Conservation (phyloP, 2,888 invertebrate species). For the Tetanocera ferruginea region DNA sequence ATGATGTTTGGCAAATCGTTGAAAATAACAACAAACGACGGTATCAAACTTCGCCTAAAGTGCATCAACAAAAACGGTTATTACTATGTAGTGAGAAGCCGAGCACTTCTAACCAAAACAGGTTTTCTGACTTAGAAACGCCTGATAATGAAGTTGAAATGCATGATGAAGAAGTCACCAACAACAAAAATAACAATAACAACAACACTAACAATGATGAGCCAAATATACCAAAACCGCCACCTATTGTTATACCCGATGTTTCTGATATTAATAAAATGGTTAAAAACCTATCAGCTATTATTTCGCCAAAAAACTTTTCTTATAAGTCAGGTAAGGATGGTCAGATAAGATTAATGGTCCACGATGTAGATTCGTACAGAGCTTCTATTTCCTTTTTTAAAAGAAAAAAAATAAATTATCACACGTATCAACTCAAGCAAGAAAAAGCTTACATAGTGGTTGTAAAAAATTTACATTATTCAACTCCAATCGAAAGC, state of each 20-base stretch:
- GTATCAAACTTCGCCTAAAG: neutral
- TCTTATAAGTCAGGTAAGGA: neutral
- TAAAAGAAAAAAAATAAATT: neutral
- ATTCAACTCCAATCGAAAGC: neutral
- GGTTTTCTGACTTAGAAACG: neutral
- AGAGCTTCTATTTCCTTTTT: neutral
- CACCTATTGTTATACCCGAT: neutral
- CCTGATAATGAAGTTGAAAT: neutral
- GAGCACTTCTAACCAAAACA: neutral
- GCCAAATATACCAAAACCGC: neutral
- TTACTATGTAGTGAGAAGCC: neutral
- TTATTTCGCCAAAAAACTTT: neutral
- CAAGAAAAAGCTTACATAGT: neutral
- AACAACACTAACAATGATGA: neutral
- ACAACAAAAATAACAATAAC: neutral
- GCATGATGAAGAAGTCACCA: neutral
- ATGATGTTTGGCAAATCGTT: neutral
- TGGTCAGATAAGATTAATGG: neutral
- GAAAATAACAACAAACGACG: neutral
- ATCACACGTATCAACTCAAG: slow-evolving; percentile 9
- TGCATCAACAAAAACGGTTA: neutral
- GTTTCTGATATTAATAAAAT: neutral
- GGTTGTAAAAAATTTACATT: neutral
- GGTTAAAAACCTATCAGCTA: neutral
- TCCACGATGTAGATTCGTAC: neutral